Evolutionary conservation across 53 echinoderm and acorn worm species (phyloP).

Genomic region (Holothuria leucospilota): DNA sequence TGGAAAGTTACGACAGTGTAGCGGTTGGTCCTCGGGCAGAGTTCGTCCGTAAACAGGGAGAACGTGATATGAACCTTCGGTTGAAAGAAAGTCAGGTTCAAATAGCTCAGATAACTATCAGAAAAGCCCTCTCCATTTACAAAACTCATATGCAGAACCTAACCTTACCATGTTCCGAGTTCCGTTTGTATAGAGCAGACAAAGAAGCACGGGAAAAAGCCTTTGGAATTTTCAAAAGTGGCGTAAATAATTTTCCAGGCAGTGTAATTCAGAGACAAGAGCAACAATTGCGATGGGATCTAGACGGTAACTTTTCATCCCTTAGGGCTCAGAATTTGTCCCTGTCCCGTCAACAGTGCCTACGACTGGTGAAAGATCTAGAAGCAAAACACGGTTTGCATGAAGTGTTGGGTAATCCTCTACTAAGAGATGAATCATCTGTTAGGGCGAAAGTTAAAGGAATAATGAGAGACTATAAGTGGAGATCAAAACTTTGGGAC

Average conservation of each 20-base stretch:
- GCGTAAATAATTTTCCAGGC: not conserved
- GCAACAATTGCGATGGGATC: not conserved
- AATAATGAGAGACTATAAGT: not conserved
- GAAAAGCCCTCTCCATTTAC: not conserved
- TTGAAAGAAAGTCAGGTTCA: not conserved
- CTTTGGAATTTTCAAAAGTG: not conserved
- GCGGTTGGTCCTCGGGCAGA: not conserved
- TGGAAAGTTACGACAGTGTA: not conserved
- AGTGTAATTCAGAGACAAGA: not conserved
- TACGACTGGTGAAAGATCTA: not conserved
- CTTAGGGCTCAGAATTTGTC: not conserved
- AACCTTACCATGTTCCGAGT: conserved; percentile 2
- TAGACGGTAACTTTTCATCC: not conserved
- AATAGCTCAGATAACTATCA: not conserved
- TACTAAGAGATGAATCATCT: not conserved
- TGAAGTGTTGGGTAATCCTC: not conserved
- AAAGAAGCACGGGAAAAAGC: not conserved
- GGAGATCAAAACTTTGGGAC: not conserved
- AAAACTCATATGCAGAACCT: not conserved
- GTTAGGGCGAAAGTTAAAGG: not conserved
- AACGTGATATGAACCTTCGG: not conserved
- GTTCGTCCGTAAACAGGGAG: not conserved
- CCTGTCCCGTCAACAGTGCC: not conserved
- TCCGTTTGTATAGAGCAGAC: not conserved
- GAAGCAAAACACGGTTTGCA: not conserved